These are phyloP conservation scores for Thumatha senex DNA, from an alignment of 2,888 invertebrate species.

Conservation along the genomic window DNA sequence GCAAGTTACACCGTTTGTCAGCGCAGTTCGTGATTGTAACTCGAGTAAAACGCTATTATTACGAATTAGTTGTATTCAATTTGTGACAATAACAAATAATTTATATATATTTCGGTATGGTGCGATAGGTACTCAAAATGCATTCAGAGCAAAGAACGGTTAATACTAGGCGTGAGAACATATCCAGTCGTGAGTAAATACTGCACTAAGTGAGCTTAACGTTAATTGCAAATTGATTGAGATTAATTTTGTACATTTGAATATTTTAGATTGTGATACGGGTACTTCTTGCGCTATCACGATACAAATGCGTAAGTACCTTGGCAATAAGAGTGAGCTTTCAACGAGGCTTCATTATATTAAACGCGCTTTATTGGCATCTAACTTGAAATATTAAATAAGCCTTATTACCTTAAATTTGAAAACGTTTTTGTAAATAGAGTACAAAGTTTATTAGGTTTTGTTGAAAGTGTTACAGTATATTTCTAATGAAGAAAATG, in stretches of 20 bases:
- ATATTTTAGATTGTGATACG: constrained; percentile 80
- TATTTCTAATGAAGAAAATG: constrained; percentile 11
- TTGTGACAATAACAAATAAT: constrained; percentile 35
- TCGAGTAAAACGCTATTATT: constrained; percentile 63
- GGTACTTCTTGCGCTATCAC: constrained; percentile 81
- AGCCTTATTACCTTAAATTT: constrained; percentile 1
- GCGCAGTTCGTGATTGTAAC: constrained; percentile 69
- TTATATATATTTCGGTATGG: constrained; percentile 30
- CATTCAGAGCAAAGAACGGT: constrained; percentile 63
- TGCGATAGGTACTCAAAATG: constrained; percentile 51
- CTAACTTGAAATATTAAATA: constrained; percentile 27
- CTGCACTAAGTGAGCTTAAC: constrained; percentile 32
- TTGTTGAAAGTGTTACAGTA: neutral
- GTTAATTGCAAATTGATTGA: constrained; percentile 31
- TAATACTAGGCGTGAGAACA: constrained; percentile 73
- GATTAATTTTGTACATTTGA: constrained; percentile 58
- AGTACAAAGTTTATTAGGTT: constrained; percentile 7
- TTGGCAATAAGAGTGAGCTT: constrained; percentile 43
- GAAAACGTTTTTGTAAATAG: neutral
- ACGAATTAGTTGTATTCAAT: constrained; percentile 47
- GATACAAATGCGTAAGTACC: constrained; percentile 80
- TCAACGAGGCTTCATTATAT: constrained; percentile 39
- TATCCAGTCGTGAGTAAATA: constrained; percentile 75
- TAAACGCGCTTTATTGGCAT: constrained; percentile 41
- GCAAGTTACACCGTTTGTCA: constrained; percentile 72